A percentile compares a stretch with the other conserved stretches of the same genome.
phyloP scores from a whole-genome alignment of 2,797 vertebrate genomes.

The Leucoraja ocellata region DNA sequence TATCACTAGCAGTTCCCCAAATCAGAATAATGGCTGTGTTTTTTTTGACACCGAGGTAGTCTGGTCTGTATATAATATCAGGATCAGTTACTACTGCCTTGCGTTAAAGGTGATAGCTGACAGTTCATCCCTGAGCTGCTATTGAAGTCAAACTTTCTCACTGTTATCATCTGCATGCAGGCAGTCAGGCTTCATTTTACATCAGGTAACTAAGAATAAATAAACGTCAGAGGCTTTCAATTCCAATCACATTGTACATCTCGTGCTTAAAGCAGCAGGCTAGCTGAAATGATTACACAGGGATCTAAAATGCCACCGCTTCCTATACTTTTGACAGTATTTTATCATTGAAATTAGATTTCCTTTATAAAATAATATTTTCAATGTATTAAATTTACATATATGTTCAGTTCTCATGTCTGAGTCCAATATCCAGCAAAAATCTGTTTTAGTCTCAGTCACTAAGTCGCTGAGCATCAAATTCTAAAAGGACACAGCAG shows the following conservation, averaged over 20 bases:
- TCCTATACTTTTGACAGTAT: neutral
- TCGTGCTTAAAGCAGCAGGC: slow-evolving; percentile 59
- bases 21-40: slow-evolving; percentile 65
- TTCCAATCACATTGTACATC: slow-evolving; percentile 76
- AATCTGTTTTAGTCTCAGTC: neutral
- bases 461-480: neutral
- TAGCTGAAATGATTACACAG: slow-evolving; percentile 59
- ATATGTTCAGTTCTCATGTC: neutral
- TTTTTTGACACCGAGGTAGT: slow-evolving; percentile 55
- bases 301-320: neutral
- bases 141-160: slow-evolving; percentile 78
- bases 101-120: slow-evolving; percentile 54
- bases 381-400: neutral
- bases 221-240: slow-evolving; percentile 85
- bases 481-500: neutral
- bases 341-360: neutral
- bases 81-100: slow-evolving; percentile 48
- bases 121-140: slow-evolving; percentile 61
- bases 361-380: neutral
- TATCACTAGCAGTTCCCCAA: slow-evolving; percentile 54
- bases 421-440: too few species aligned
- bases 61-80: slow-evolving; percentile 55
- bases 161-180: slow-evolving; percentile 76
- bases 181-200: slow-evolving; percentile 77
- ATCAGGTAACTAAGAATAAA: slow-evolving; percentile 74